A percentile compares a stretch with the other conserved stretches of the same genome.
These are phyloP conservation scores for Phalacrocorax aristotelis DNA, from an alignment of 2,113 vertebrate genomes.

Conservation along the genomic window DNA sequence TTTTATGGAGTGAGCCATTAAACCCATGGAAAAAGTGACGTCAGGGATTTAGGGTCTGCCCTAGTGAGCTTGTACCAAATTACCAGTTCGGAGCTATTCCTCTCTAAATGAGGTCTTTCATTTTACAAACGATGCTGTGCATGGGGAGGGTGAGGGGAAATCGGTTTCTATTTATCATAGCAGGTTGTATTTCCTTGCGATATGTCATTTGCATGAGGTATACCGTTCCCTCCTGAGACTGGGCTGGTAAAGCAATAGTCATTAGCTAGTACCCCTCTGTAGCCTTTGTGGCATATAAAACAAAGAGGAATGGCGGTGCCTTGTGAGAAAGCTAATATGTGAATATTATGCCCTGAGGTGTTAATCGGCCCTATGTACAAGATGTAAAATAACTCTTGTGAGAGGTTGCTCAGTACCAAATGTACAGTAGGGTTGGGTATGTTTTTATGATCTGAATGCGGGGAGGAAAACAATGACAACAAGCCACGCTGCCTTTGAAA, in stretches of 20 bases:
- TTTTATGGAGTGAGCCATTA: background rate
- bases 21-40: background rate
- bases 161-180: background rate
- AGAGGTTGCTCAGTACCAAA: background rate
- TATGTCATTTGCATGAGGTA: background rate
- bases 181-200: slow-evolving; percentile 9
- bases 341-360: background rate
- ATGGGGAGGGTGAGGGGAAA: background rate
- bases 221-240: background rate
- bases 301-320: slow-evolving; percentile 2
- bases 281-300: slow-evolving; percentile 17
- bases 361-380: background rate
- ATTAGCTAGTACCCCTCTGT: background rate
- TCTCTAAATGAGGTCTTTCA: background rate
- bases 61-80: background rate
- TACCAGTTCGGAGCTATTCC: background rate
- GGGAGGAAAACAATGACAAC: background rate
- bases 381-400: background rate
- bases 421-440: background rate
- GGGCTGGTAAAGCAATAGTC: background rate
- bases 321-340: background rate
- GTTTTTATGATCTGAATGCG: background rate
- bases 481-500: background rate
- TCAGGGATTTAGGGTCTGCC: background rate
- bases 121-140: background rate